Evolutionary conservation across 2,888 invertebrate species (phyloP).

Genomic region (Cybosia mesomella): DNA sequence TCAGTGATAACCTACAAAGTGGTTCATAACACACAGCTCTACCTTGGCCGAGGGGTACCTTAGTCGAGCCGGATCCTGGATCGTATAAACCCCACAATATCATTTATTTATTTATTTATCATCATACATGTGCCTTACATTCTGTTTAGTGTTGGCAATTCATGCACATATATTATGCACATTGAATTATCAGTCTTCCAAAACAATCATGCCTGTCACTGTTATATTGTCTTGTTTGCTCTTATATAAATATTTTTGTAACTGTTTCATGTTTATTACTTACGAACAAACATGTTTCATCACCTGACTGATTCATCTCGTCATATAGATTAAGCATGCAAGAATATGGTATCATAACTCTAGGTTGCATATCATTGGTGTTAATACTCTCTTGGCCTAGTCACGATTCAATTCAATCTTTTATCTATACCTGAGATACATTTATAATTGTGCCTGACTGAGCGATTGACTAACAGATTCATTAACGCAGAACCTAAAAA

Average conservation of each 20-base stretch:
- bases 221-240: conserved; percentile 7
- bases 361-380: background rate
- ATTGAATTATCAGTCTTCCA: background rate
- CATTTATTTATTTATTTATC: too few relatives aligned
- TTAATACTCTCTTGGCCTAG: background rate
- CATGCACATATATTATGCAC: background rate
- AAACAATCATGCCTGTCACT: background rate
- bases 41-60: too few relatives aligned
- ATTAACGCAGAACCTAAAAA: background rate
- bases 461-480: background rate
- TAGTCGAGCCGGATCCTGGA: too few relatives aligned
- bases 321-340: background rate
- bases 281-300: conserved; percentile 1
- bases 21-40: too few relatives aligned
- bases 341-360: background rate
- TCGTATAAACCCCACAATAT: too few relatives aligned
- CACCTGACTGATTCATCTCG: conserved; percentile 10
- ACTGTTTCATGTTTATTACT: background rate
- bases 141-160: background rate
- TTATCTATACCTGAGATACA: too few relatives aligned
- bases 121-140: background rate
- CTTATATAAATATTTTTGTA: background rate
- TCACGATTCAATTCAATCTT: background rate
- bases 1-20: too few relatives aligned
- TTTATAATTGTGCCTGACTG: too few relatives aligned